phyloP scores from a whole-genome alignment of 2,113 vertebrate genomes.

The Podocnemis expansa region DNA sequence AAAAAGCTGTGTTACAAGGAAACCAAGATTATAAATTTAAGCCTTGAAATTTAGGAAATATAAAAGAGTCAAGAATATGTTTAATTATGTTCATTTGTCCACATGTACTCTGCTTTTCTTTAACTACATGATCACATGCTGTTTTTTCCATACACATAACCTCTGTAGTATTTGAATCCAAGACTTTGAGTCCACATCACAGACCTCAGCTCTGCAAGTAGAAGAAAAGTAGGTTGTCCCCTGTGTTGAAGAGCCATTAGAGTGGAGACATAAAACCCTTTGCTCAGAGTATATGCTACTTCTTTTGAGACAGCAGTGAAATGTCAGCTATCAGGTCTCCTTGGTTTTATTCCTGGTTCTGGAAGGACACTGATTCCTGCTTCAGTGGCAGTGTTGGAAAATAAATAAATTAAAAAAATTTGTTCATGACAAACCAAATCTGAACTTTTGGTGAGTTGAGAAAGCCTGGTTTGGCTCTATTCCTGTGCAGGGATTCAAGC shows the following conservation, averaged over 20 bases:
- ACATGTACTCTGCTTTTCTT: fast-evolving
- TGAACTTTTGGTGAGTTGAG: too few species aligned
- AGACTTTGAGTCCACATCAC: too few species aligned
- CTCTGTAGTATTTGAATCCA: too few species aligned
- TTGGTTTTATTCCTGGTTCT: background rate
- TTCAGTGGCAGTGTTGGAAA: background rate
- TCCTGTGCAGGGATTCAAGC: too few species aligned
- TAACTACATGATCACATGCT: background rate
- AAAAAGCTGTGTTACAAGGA: background rate
- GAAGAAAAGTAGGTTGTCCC: background rate
- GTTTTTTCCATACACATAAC: too few species aligned
- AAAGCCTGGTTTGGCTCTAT: too few species aligned
- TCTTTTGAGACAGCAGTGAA: background rate
- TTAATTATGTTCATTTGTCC: background rate
- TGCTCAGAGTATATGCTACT: background rate
- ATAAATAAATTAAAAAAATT: too few species aligned
- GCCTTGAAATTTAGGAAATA: background rate
- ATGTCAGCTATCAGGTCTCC: background rate
- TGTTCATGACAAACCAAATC: too few species aligned
- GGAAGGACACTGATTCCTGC: background rate
- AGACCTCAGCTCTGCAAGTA: too few species aligned
- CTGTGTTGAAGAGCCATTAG: background rate
- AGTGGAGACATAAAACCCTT: background rate
- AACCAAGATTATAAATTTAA: background rate
- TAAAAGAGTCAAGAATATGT: fast-evolving